Conservation (phyloP, 2,888 invertebrate species). For the Leptinotarsa juncta region DNA sequence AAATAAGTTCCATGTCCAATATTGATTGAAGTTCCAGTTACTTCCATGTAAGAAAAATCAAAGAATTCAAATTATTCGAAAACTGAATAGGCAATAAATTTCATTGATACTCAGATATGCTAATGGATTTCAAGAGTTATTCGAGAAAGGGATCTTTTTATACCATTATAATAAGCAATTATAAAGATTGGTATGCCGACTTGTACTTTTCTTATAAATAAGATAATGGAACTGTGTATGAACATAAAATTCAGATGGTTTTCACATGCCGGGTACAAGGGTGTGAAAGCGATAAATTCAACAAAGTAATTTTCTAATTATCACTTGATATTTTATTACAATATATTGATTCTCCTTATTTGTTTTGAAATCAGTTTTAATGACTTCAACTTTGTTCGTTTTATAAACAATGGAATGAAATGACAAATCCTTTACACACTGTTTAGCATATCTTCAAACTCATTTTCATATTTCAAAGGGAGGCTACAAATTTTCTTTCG, state of each 20-base stretch:
- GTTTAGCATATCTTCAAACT: too few species aligned
- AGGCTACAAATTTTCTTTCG: too few species aligned
- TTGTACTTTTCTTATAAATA: conserved; percentile 13
- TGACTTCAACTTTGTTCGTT: too few species aligned
- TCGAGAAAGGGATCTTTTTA: conserved; percentile 31
- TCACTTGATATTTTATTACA: not conserved
- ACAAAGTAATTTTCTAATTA: not conserved
- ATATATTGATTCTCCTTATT: not conserved
- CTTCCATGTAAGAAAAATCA: not conserved
- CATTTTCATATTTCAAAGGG: too few species aligned
- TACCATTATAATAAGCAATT: conserved; percentile 41
- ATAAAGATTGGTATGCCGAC: conserved; percentile 17
- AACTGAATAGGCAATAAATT: conserved; percentile 46
- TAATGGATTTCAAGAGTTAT: conserved; percentile 41
- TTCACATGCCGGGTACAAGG: not conserved
- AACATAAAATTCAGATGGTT: conserved; percentile 6
- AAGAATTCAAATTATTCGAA: conserved; percentile 29
- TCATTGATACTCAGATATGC: conserved; percentile 43
- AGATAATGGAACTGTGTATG: conserved; percentile 13
- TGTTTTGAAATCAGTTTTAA: too few species aligned
- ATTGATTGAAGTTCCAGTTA: not conserved
- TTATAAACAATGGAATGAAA: too few species aligned
- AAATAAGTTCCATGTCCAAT: not conserved
- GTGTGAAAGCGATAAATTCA: conserved; percentile 4
- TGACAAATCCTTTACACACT: too few species aligned